These are phyloP conservation scores for Ormyrus rosae DNA, from an alignment of 2,888 invertebrate genomes.

Conservation along the genomic window DNA sequence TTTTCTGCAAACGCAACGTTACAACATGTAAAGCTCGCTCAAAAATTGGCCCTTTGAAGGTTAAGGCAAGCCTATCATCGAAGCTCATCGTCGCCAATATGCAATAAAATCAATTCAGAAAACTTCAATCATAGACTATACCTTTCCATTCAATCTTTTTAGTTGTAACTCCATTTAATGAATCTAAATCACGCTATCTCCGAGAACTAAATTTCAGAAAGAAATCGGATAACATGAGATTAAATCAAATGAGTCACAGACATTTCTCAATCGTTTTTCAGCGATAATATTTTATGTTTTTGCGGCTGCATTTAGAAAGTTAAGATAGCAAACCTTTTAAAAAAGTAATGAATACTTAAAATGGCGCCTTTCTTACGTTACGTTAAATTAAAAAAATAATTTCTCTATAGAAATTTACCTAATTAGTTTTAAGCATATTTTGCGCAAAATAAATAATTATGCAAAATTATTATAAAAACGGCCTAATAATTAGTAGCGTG, in stretches of 20 bases:
- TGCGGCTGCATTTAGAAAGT: conserved; percentile 26
- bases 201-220: not conserved
- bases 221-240: conserved; percentile 8
- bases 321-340: conserved; percentile 8
- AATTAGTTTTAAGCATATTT: not conserved
- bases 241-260: conserved; percentile 34
- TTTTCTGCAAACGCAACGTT: conserved; percentile 46
- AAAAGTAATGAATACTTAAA: conserved; percentile 1
- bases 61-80: conserved; percentile 40
- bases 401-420: too few species aligned
- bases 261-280: conserved; percentile 17
- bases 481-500: conserved; percentile 41
- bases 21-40: conserved; percentile 29
- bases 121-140: conserved; percentile 45
- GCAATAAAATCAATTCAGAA: not conserved
- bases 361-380: not conserved
- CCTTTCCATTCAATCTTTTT: conserved; percentile 22
- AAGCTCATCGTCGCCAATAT: not conserved
- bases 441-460: not conserved
- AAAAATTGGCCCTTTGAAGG: not conserved
- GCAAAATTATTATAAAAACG: conserved; percentile 1
- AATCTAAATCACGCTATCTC: conserved; percentile 38
- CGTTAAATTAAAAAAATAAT: too few species aligned
- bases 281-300: not conserved
- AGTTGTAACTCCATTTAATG: conserved; percentile 22